Percentiles rank a stretch among this genome's conserved stretches.
Conservation (phyloP, 2,888 invertebrate species). For the Bembecia ichneumoniformis region DNA sequence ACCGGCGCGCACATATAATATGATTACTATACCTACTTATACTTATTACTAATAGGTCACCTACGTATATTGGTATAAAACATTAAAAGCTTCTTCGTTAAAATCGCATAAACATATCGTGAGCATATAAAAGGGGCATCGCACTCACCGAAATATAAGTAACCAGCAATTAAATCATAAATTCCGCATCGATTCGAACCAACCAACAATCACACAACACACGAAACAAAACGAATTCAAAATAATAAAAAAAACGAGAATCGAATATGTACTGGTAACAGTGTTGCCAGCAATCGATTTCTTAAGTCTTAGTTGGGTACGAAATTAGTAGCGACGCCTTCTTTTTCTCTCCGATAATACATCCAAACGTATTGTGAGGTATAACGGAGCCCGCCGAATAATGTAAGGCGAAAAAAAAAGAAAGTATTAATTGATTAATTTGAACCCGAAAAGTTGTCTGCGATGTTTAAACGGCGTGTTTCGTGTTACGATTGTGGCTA, state of each 20-base stretch:
- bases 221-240: slow-evolving; percentile 59
- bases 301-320: slow-evolving; percentile 26
- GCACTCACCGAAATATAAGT: slow-evolving; percentile 16
- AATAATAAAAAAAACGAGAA: slow-evolving; percentile 29
- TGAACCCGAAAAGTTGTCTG: slow-evolving; percentile 1
- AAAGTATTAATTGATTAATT: slow-evolving; percentile 32
- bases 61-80: neutral
- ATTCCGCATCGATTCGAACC: slow-evolving; percentile 59
- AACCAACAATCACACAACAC: slow-evolving; percentile 68
- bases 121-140: neutral
- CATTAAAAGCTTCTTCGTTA: neutral
- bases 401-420: slow-evolving; percentile 23
- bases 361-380: slow-evolving; percentile 9
- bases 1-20: too few relatives aligned
- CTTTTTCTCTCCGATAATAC: slow-evolving; percentile 14
- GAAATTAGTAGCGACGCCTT: slow-evolving; percentile 37
- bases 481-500: slow-evolving; percentile 21
- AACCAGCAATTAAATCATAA: slow-evolving; percentile 69
- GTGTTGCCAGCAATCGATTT: slow-evolving; percentile 50
- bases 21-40: too few relatives aligned
- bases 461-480: neutral
- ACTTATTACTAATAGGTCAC: too few relatives aligned
- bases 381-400: slow-evolving; percentile 26
- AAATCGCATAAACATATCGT: neutral
- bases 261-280: slow-evolving; percentile 26